Percentiles rank a stretch among this genome's conserved stretches.
These are phyloP conservation scores for Phalacrocorax carbo DNA, from an alignment of 2,113 vertebrate species.

Conservation along the genomic window DNA sequence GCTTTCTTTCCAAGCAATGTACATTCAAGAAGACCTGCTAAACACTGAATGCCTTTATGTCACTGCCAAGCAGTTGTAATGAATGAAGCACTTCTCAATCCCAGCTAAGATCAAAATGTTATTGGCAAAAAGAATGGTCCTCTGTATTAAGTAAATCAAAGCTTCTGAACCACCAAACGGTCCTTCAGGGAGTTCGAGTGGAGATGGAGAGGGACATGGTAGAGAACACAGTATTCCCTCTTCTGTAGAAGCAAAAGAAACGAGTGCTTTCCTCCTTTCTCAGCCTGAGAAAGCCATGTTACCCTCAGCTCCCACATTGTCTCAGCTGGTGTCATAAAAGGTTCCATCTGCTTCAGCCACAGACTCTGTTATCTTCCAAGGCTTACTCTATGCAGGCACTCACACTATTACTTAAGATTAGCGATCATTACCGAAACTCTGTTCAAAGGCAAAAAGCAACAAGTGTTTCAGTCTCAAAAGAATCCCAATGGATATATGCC, in stretches of 20 bases:
- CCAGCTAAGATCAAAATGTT: slow-evolving; percentile 48
- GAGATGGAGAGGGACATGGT: not conserved
- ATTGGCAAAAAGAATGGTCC: slow-evolving; percentile 30
- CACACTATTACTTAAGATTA: not conserved
- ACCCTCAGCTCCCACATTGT: not conserved
- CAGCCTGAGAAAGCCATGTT: not conserved
- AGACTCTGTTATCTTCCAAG: not conserved
- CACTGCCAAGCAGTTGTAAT: slow-evolving; percentile 6
- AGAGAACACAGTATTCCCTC: not conserved
- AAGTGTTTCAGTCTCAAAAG: not conserved
- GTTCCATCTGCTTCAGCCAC: slow-evolving; percentile 9
- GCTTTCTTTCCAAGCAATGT: slow-evolving; percentile 7
- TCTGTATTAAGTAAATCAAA: slow-evolving; percentile 47
- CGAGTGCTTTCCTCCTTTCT: not conserved
- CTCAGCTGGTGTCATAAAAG: not conserved
- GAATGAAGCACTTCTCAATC: slow-evolving; percentile 30
- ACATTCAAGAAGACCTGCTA: slow-evolving; percentile 27
- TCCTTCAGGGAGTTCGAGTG: slow-evolving; percentile 25
- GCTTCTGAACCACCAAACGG: not conserved
- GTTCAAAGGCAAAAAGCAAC: not conserved
- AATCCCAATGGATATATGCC: not conserved
- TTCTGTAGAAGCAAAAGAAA: not conserved
- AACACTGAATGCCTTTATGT: slow-evolving; percentile 50
- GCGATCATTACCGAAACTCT: not conserved
- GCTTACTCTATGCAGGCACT: not conserved